Base-by-base conservation (phyloP, 2,888 invertebrate genomes). In the Baronia brevicornis region DNA sequence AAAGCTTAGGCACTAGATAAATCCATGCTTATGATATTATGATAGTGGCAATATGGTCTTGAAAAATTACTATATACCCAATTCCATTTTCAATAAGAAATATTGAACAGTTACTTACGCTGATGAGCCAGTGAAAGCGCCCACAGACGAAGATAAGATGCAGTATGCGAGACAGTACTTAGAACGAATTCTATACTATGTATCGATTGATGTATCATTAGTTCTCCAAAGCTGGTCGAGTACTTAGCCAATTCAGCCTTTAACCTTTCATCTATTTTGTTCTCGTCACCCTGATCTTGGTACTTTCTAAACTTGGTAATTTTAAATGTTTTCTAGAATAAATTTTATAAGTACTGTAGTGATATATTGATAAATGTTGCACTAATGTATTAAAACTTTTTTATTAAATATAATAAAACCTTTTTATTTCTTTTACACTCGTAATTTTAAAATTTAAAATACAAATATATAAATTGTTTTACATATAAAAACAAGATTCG, bases 131-230 rank as follows among this genome's bases (percentile, higher is more conserved):
- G 75, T 6, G 94, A 94, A 29, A 96, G 77, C 3, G 95, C 95
- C 96, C 96, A 96, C 3, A 96, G 84, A 44, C 96, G 90, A 10
- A 96, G 86, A 61, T 96, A 96, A 0, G 95, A 95, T 1, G 96
- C 95, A 0, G 95, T 95, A 60, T 96, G 95, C 0, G 95, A 95
- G 27, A 96, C 88, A 11, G 94, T 94, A 40, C 95, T 94, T 17
- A 96, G 84, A 8, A 94, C 92, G 57, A 91, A 96, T 72, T 96
- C 96, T 30, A 96, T 94, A 0, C 95, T 95, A 57, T 95, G 94
- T 34, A 96, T 94, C 1, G 87, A 89, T 61, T 95, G 94, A 52
- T 91, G 88, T 35, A 96, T 92, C 79, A 94, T 88, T 28, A 93
- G 61, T 48, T 95, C 95, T 1, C 89, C 78, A 46, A 91, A 87